phyloP scores from a whole-genome alignment of 1,140 invertebrate species.

The Temnothorax nylanderi region DNA sequence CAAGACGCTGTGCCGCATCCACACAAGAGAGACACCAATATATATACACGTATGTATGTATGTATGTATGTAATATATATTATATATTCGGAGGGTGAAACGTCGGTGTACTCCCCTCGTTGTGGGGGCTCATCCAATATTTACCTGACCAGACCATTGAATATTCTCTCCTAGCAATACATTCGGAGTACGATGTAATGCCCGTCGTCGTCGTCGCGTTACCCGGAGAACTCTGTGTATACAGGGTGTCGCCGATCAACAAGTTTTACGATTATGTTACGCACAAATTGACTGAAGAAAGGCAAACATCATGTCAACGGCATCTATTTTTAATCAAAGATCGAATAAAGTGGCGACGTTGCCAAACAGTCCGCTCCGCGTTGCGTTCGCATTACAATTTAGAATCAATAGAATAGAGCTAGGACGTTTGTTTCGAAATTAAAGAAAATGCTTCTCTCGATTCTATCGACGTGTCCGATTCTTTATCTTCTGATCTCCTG shows the following conservation, averaged over 20 bases:
- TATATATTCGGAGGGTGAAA: background rate
- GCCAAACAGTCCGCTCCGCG: background rate
- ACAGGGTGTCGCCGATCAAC: constrained; percentile 46
- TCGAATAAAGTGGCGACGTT: background rate
- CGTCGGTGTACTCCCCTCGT: constrained; percentile 18
- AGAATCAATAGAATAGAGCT: background rate
- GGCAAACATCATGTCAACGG: background rate
- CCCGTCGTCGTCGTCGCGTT: constrained; percentile 52
- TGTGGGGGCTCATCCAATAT: constrained; percentile 77
- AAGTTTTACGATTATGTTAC: background rate
- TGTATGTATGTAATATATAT: background rate
- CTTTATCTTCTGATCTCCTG: background rate
- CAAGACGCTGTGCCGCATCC: background rate
- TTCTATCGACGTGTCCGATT: background rate
- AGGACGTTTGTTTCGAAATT: background rate
- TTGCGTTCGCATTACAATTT: background rate
- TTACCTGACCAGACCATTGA: constrained; percentile 79
- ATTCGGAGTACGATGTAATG: constrained; percentile 77
- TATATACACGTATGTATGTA: background rate
- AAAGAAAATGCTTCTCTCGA: background rate
- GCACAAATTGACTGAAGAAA: background rate
- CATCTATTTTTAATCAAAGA: background rate
- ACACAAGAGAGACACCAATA: background rate
- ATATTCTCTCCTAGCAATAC: constrained; percentile 78
- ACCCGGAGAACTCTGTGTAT: background rate